Percentiles rank a stretch among this genome's conserved stretches.
Evolutionary conservation across 2,113 vertebrate species (phyloP).

Genomic region (Eleginops maclovinus): DNA sequence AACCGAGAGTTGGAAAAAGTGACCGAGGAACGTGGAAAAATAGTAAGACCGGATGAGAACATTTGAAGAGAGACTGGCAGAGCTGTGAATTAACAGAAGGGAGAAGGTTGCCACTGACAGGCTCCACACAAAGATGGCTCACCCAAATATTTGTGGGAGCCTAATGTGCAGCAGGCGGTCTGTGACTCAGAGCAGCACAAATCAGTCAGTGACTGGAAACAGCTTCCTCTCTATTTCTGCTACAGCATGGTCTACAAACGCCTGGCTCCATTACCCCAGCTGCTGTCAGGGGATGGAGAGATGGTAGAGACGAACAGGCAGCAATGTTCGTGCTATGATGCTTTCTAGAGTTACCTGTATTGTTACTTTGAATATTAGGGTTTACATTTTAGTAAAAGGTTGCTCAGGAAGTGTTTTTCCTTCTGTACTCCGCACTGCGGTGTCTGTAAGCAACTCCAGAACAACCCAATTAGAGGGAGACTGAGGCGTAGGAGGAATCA

Average conservation of each 20-base stretch:
- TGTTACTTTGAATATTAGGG: conserved; percentile 5
- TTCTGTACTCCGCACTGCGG: conserved; percentile 1
- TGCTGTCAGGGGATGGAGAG: conserved; percentile 20
- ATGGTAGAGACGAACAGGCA: neutral
- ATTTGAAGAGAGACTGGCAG: conserved; percentile 8
- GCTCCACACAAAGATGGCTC: conserved; percentile 54
- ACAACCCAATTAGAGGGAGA: conserved; percentile 56
- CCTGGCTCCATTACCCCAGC: conserved; percentile 18
- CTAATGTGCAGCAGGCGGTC: conserved; percentile 44
- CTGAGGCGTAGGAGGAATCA: conserved; percentile 32
- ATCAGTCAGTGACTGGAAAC: conserved; percentile 52
- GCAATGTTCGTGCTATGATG: neutral
- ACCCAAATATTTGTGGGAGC: conserved; percentile 76
- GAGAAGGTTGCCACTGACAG: conserved; percentile 10
- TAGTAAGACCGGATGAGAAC: conserved; percentile 20
- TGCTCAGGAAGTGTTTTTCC: neutral
- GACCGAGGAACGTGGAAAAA: conserved; percentile 28
- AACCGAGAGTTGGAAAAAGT: conserved; percentile 38
- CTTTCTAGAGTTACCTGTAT: neutral
- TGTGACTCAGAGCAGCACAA: conserved; percentile 62
- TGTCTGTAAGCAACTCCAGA: conserved; percentile 31
- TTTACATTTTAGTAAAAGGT: conserved; percentile 6
- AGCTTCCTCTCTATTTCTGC: conserved; percentile 41
- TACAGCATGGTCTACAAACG: conserved; percentile 23
- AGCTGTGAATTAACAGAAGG: conserved; percentile 1